Evolutionary conservation across 2,888 invertebrate genomes (phyloP).

Genomic region (Melanargia galathea): DNA sequence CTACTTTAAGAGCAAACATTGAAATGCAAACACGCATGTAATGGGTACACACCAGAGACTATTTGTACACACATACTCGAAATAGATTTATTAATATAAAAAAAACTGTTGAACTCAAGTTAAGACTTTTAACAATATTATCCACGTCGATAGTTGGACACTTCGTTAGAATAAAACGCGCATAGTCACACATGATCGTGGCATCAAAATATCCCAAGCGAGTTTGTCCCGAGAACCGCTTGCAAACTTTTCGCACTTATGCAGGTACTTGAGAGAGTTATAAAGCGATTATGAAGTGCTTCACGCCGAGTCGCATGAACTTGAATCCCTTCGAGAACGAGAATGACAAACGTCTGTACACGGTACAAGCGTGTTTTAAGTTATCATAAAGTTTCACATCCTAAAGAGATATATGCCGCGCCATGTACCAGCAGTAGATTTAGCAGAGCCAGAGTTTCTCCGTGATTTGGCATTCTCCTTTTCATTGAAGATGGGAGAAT

Average conservation of each 20-base stretch:
- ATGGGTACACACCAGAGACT: too few relatives aligned
- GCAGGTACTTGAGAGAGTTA: constrained; percentile 9
- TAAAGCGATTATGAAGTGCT: constrained; percentile 22
- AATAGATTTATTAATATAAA: too few relatives aligned
- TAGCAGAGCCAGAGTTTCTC: too few relatives aligned
- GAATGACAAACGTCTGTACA: not conserved
- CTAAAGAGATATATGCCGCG: not conserved
- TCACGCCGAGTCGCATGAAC: not conserved
- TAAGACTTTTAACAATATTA: too few relatives aligned
- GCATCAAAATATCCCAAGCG: not conserved
- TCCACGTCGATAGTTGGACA: not conserved
- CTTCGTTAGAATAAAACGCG: not conserved
- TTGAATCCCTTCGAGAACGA: constrained; percentile 9
- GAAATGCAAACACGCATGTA: too few relatives aligned
- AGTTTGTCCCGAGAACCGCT: not conserved
- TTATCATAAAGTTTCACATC: not conserved
- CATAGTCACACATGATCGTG: not conserved
- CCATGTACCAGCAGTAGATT: too few relatives aligned
- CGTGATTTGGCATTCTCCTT: too few relatives aligned
- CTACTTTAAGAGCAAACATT: too few relatives aligned
- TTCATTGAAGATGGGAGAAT: too few relatives aligned
- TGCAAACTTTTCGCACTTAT: constrained; percentile 8
- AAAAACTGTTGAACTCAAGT: too few relatives aligned
- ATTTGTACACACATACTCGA: too few relatives aligned
- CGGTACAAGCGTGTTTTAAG: not conserved